A percentile compares a stretch with the other conserved stretches of the same genome.
Conservation (phyloP, 2,888 invertebrate species). For the Lasioglossum lativentre region DNA sequence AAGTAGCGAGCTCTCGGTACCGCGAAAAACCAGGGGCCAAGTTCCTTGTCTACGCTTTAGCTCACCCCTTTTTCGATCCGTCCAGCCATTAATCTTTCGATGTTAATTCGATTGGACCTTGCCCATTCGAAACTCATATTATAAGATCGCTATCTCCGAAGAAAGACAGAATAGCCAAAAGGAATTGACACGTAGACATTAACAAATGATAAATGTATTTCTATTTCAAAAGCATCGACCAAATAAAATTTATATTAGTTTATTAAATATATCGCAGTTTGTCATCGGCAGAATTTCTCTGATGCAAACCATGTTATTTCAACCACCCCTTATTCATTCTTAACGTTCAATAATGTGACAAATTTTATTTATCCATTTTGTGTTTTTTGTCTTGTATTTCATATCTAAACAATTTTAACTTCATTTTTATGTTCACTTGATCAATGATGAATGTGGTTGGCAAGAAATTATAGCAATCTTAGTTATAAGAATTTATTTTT, state of each 20-base stretch:
- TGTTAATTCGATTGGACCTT: background rate
- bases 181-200: background rate
- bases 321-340: no score
- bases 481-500: no score
- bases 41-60: background rate
- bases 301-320: no score
- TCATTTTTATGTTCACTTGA: no score
- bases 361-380: no score
- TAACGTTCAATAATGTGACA: no score
- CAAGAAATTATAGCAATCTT: no score
- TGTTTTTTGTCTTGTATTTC: no score
- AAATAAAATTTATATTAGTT: background rate
- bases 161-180: background rate
- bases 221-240: background rate
- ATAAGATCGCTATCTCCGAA: background rate
- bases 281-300: background rate
- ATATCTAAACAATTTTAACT: no score
- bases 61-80: background rate
- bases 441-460: no score
- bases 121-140: background rate
- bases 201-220: background rate
- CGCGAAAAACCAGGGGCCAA: background rate
- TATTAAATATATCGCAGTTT: no score
- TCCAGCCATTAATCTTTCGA: conserved; percentile 16
- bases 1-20: background rate